Evolutionary conservation across 1,140 invertebrate genomes (phyloP).

Genomic region (Latrodectus geometricus): DNA sequence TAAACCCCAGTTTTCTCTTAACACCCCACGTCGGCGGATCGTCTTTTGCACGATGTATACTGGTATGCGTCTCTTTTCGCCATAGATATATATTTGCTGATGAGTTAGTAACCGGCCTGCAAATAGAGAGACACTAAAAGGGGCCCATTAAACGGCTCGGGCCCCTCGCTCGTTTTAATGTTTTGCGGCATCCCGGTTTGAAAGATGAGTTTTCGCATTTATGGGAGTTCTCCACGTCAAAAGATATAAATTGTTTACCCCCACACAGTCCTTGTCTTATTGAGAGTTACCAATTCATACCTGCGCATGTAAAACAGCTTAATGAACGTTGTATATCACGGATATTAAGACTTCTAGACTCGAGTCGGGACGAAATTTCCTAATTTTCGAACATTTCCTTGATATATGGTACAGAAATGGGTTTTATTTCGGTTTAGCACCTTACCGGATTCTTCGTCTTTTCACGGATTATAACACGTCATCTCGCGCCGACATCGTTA

Average conservation of each 20-base stretch:
- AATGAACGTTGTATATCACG: constrained; percentile 39
- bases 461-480: too few species aligned
- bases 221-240: constrained; percentile 43
- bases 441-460: too few species aligned
- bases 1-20: constrained; percentile 47
- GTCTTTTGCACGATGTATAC: constrained; percentile 10
- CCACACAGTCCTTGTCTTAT: constrained; percentile 1
- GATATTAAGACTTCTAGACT: constrained; percentile 9
- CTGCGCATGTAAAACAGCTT: constrained; percentile 7
- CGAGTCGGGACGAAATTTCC: constrained; percentile 23
- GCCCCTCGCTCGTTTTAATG: constrained; percentile 53
- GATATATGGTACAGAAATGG: background rate
- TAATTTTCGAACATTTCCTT: constrained; percentile 45
- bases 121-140: constrained; percentile 40
- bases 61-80: background rate
- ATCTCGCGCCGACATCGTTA: too few species aligned
- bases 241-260: constrained; percentile 39
- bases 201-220: constrained; percentile 55
- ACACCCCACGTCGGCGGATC: constrained; percentile 17
- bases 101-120: constrained; percentile 43
- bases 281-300: constrained; percentile 48
- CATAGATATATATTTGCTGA: constrained; percentile 34
- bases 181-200: constrained; percentile 41
- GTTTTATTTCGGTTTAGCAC: too few species aligned
- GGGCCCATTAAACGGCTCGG: constrained; percentile 44